A percentile compares a stretch with the other conserved stretches of the same genome.
These are phyloP conservation scores for Myotis davidii DNA, from an alignment of 2,113 vertebrate genomes.

Conservation along the genomic window DNA sequence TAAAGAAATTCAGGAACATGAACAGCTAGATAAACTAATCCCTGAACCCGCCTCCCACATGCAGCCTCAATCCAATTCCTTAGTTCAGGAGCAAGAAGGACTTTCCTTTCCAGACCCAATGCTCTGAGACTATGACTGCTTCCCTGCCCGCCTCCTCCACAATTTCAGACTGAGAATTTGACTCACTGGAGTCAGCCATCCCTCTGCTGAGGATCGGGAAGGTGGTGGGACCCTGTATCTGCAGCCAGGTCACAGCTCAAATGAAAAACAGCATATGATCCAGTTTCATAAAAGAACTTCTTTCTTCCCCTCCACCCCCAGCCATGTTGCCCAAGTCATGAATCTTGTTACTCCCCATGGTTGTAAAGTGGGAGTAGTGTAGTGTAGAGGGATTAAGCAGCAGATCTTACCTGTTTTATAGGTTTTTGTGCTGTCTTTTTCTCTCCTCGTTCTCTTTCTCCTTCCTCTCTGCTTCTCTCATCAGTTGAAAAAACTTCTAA, in stretches of 20 bases:
- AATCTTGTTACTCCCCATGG: background rate
- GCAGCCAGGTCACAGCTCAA: background rate
- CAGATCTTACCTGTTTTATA: conserved; percentile 71
- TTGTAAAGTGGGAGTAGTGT: background rate
- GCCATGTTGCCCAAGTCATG: background rate
- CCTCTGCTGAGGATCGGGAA: background rate
- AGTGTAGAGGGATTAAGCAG: background rate
- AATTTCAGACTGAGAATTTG: background rate
- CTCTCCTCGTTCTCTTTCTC: conserved; percentile 54
- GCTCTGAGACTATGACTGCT: background rate
- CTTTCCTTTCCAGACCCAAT: background rate
- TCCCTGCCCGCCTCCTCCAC: background rate
- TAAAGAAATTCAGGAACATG: background rate
- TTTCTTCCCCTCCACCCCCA: background rate
- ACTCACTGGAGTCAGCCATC: background rate
- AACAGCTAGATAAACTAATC: background rate
- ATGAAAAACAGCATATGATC: conserved; percentile 32
- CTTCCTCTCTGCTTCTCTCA: conserved; percentile 69
- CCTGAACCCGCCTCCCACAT: background rate
- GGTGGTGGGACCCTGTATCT: background rate
- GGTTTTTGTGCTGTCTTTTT: background rate
- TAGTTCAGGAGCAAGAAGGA: background rate
- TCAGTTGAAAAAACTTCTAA: conserved; percentile 61
- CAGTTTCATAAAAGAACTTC: conserved; percentile 43
- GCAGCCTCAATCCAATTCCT: background rate